These are phyloP conservation scores for Hydrophis major DNA, from an alignment of 2,797 vertebrate species.

Conservation along the genomic window DNA sequence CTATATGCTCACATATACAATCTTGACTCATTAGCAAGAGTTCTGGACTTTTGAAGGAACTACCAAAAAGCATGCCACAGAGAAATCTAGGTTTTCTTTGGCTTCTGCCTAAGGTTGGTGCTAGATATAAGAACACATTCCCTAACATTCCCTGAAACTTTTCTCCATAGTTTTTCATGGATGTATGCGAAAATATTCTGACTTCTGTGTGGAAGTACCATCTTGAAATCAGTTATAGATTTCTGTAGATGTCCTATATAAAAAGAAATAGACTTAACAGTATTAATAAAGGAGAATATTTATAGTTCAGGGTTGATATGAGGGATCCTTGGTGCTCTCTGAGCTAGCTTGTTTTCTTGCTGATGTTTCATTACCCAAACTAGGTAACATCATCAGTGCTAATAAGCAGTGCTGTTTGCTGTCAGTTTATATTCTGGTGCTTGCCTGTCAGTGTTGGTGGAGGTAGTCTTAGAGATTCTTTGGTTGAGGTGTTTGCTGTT, in stretches of 20 bases:
- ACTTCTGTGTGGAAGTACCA: background rate
- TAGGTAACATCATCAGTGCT: no score
- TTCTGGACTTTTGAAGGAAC: background rate
- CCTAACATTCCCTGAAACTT: background rate
- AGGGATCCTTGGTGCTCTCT: no score
- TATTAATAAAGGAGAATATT: no score
- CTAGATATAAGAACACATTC: background rate
- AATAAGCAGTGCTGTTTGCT: no score
- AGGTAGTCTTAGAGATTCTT: no score
- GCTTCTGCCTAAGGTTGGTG: background rate
- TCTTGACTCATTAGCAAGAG: background rate
- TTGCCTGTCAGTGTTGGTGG: no score
- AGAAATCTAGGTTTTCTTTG: background rate
- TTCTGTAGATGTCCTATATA: constrained; percentile 15
- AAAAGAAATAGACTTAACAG: constrained; percentile 13
- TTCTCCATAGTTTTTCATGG: background rate
- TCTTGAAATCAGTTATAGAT: background rate
- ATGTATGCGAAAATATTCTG: background rate
- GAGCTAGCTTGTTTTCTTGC: no score
- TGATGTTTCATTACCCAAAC: no score
- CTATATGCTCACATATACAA: background rate
- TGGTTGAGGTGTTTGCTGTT: no score
- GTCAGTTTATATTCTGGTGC: no score
- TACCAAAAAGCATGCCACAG: background rate
- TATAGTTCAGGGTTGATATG: no score